These are phyloP conservation scores for Phylloscopus trochilus DNA, from an alignment of 2,113 vertebrate genomes.

Conservation along the genomic window DNA sequence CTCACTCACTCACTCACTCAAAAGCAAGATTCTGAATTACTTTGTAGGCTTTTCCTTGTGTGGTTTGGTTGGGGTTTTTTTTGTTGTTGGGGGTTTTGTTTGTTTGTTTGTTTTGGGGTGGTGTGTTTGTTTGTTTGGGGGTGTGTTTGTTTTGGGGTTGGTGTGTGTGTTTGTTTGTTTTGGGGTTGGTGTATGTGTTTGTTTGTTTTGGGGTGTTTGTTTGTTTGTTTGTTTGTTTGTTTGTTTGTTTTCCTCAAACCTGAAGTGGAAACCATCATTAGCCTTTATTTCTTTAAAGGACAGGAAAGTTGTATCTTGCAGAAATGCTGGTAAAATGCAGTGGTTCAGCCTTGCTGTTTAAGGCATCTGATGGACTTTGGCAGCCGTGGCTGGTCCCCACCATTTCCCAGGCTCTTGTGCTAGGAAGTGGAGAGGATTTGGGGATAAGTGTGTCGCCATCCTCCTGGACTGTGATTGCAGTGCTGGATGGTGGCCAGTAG, in stretches of 20 bases:
- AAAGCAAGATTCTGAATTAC: not conserved
- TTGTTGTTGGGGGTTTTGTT: too few species aligned
- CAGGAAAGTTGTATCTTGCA: not conserved
- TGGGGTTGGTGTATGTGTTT: too few species aligned
- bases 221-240: too few species aligned
- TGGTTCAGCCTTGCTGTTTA: not conserved
- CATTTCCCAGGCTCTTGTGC: not conserved
- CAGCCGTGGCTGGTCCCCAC: not conserved
- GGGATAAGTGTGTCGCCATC: fast-evolving
- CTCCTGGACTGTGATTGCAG: not conserved
- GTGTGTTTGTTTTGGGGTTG: too few species aligned
- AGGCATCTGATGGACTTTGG: not conserved
- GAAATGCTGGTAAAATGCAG: not conserved
- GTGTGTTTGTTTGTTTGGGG: too few species aligned
- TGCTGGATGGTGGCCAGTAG: not conserved
- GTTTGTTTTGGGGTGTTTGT: too few species aligned
- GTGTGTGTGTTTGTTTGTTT: too few species aligned
- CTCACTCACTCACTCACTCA: not conserved
- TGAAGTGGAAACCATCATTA: not conserved
- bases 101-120: too few species aligned
- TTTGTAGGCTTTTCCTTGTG: not conserved
- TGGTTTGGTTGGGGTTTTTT: not conserved
- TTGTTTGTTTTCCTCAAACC: not conserved
- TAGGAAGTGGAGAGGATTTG: not conserved
- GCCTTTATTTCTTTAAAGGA: not conserved